These are phyloP conservation scores for Chloroclystis v-ata DNA, from an alignment of 2,888 invertebrate genomes.

Conservation along the genomic window DNA sequence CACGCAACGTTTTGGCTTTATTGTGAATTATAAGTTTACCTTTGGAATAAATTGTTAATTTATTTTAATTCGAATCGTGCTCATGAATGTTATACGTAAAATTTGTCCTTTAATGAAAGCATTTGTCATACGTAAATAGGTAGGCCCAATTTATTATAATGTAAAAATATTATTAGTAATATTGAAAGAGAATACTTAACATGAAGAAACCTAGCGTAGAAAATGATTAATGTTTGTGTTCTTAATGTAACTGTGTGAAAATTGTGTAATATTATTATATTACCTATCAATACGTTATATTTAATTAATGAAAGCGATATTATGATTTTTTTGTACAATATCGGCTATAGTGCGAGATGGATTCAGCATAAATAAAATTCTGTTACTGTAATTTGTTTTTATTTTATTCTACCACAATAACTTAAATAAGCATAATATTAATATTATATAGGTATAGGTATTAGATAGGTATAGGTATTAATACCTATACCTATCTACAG, in stretches of 20 bases:
- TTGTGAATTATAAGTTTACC: slow-evolving; percentile 48
- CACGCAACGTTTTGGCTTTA: slow-evolving; percentile 46
- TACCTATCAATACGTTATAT: slow-evolving; percentile 57
- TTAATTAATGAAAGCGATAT: slow-evolving; percentile 62
- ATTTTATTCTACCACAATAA: slow-evolving; percentile 36
- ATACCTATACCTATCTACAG: no score
- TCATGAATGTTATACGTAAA: slow-evolving; percentile 71
- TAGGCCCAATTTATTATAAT: slow-evolving; percentile 76
- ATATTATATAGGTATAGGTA: no score
- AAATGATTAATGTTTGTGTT: slow-evolving; percentile 73
- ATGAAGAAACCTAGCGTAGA: slow-evolving; percentile 66
- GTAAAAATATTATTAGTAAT: slow-evolving; percentile 68
- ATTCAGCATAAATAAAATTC: slow-evolving; percentile 77
- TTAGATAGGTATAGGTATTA: no score
- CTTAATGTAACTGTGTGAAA: slow-evolving; percentile 73
- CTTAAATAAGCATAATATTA: not conserved
- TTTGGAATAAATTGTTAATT: slow-evolving; percentile 54
- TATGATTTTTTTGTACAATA: slow-evolving; percentile 77
- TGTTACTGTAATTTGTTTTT: slow-evolving; percentile 65
- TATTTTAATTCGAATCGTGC: slow-evolving; percentile 62
- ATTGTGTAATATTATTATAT: slow-evolving; percentile 69
- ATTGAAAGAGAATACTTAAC: slow-evolving; percentile 68
- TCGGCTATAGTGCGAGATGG: slow-evolving; percentile 73
- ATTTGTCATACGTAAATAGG: slow-evolving; percentile 76
- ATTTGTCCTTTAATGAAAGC: slow-evolving; percentile 62